Evolutionary conservation across 2,888 invertebrate genomes (phyloP), one percentile per base, ranked within the genome.

Genomic region (Venustoraphidia nigricollis): DNA sequence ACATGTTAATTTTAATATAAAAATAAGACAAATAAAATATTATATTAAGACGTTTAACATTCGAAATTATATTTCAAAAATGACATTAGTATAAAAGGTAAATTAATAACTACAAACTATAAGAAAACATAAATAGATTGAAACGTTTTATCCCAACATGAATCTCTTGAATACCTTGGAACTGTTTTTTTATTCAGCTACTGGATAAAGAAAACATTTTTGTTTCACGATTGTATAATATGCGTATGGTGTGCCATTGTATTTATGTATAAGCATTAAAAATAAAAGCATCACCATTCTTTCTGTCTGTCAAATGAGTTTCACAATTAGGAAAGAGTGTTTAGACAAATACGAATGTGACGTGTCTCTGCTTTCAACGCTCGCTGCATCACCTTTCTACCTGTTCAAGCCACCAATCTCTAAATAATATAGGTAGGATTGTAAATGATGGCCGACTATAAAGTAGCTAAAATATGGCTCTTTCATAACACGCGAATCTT

Each of bases 271-370:
- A 39, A 27, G 11, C 40, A 14, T 39, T 39, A 39, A 39, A 39
- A 39, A 39, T 39, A 39, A 11, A 39, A 14, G 40, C 40, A 11
- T 39, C 40, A 39, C 40, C 11, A 39, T 39, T 39, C 40, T 39
- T 39, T 14, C 13, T 39, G 13, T 11, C 40, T 39, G 40, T 39
- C 40, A 39, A 10, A 39, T 39, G 40, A 39, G 14, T 39, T 10
- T 14, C 40, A 39, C 40, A 39, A 39, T 39, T 39, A 38, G 40
- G 14, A n/a, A 39, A 39, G 40, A 39, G 38, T 46, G 46, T 39
- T 13, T 46, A 11, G 46, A 46, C 46, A 46, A 46, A 46, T 46
- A 46, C 14, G 34, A 46, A 46, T 27, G 14, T 36, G 11, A 37
- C 36, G 36, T 36, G 37, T 14, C 45, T 14, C 40, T 39, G 40